Evolutionary conservation across 2,888 invertebrate genomes (phyloP), one percentile per base, ranked within the genome.

Genomic region (Balanococcus diminutus): DNA sequence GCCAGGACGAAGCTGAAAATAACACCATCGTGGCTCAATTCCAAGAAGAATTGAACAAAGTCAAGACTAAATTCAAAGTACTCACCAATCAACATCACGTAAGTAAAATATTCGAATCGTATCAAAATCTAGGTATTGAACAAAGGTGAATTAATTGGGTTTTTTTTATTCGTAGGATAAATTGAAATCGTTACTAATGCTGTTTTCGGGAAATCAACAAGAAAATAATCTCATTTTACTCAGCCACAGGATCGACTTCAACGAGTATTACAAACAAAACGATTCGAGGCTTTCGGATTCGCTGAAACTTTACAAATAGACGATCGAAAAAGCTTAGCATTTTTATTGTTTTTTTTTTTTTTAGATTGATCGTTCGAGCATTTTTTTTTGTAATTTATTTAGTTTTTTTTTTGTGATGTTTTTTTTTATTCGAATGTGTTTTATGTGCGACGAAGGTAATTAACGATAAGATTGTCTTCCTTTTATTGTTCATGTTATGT

Each of bases 161-260:
- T n/a, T n/a, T 14, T 14, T 14, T 42, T 16, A 16, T 42, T 42
- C 42, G 16, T 19, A 84, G 75, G 84, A 84, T 19, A 84, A 84
- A 46, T 72, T 84, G 79, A 84, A 84, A 46, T 75, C 84, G 1
- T 31, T 84, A 8, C 39, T 84, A 19, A 39, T 84, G 46, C 31
- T 84, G 42, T 84, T 84, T 46, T 84, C 84, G 4, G 67, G 67
- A 16, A 84, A 84, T n/a, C 75, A 84, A 28, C 72, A 84, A 67
- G 84, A 84, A 42, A 32, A 84, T 31, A 42, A 19, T 31, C 22
- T 84, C 0, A 84, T 84, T 25, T 25, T 82, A 67, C 46, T 86
- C 19, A 82, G 86, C 42, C 79, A 84, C 25, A 81, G 84, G 31
- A 86, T 86, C 2, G 86, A 86, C 28, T 86, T 84, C 28, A 86